phyloP scores from a whole-genome alignment of 2,888 invertebrate species.

The Sinotaia quadrata region DNA sequence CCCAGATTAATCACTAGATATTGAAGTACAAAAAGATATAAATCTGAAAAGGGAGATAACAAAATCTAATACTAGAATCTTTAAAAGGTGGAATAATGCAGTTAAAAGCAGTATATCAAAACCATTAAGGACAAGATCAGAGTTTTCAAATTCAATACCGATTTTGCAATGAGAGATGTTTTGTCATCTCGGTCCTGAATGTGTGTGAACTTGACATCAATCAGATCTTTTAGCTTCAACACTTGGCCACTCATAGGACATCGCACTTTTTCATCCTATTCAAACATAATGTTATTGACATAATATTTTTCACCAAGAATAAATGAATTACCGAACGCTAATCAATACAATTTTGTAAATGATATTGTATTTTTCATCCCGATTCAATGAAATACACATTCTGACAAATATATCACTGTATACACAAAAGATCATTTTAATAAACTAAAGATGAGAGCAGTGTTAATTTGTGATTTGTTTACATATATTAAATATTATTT shows the following conservation, averaged over 20 bases:
- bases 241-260: conserved; percentile 90
- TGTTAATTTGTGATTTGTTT: neutral
- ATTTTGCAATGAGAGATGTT: conserved; percentile 88
- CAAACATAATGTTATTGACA: too few species aligned
- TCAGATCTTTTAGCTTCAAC: conserved; percentile 91
- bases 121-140: neutral
- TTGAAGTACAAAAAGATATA: neutral
- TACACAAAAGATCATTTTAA: neutral
- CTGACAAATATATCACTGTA: too few species aligned
- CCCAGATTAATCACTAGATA: too few species aligned
- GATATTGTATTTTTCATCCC: too few species aligned
- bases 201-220: conserved; percentile 92
- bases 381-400: too few species aligned
- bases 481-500: neutral
- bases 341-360: too few species aligned
- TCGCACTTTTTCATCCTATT: conserved; percentile 80
- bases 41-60: too few species aligned
- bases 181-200: conserved; percentile 91
- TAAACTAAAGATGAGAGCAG: neutral
- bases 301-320: too few species aligned
- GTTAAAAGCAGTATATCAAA: neutral
- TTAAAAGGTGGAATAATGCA: too few species aligned
- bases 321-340: too few species aligned
- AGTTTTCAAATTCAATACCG: conserved; percentile 73
- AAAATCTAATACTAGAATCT: too few species aligned